Percentiles rank a stretch among this genome's conserved stretches.
Conservation (phyloP, 1,140 invertebrate genomes). For the Leptinotarsa lineolata region DNA sequence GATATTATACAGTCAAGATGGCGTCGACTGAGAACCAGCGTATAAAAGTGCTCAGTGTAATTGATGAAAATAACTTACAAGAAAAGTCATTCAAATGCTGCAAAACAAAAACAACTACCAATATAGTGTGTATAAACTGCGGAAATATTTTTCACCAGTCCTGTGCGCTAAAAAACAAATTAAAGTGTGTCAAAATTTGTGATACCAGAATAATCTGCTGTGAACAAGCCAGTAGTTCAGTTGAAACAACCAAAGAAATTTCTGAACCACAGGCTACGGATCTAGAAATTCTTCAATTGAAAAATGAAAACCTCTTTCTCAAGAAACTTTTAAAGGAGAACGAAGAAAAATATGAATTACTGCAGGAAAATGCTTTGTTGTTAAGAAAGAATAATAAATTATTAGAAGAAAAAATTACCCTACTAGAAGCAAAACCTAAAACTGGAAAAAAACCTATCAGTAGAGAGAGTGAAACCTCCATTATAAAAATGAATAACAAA, state of each 20-base stretch:
- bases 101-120: background rate
- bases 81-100: background rate
- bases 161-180: background rate
- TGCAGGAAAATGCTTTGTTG: background rate
- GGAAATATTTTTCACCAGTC: conserved; percentile 3
- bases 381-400: conserved; percentile 7
- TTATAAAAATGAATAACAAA: too few relatives aligned
- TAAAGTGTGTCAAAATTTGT: background rate
- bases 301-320: background rate
- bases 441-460: too few relatives aligned
- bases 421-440: too few relatives aligned
- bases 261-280: background rate
- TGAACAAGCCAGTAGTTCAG: background rate
- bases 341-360: background rate
- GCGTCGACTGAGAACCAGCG: background rate
- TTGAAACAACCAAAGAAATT: background rate
- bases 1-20: background rate
- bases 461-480: too few relatives aligned
- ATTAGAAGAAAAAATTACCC: background rate
- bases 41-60: background rate
- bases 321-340: background rate
- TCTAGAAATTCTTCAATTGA: background rate
- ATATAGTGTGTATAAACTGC: background rate
- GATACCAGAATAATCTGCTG: conserved; percentile 8
- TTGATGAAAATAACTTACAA: background rate